phyloP scores from a whole-genome alignment of 2,797 vertebrate species.

The Nannoperca obscura region DNA sequence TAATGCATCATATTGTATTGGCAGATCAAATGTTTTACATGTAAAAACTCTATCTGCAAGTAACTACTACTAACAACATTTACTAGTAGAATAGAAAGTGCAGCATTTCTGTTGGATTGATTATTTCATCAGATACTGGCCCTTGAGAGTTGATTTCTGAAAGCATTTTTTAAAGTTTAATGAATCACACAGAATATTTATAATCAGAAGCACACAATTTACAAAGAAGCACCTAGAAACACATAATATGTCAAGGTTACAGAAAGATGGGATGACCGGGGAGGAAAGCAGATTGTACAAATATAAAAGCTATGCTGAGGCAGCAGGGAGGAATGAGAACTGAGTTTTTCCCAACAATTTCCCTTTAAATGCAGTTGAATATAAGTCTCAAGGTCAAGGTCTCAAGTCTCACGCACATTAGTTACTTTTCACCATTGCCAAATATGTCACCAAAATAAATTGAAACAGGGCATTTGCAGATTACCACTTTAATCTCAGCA shows the following conservation, averaged over 20 bases:
- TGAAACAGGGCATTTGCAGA: slow-evolving; percentile 57
- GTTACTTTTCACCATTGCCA: slow-evolving; percentile 30
- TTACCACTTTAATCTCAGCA: slow-evolving; percentile 66
- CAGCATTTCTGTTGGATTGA: not conserved
- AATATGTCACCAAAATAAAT: slow-evolving; percentile 54
- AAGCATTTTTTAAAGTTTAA: too few relatives aligned
- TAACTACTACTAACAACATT: not conserved
- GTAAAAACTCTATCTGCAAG: not conserved
- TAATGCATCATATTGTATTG: not conserved
- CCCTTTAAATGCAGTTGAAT: not conserved
- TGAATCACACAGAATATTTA: too few relatives aligned
- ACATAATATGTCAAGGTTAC: too few relatives aligned
- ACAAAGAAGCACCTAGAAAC: too few relatives aligned
- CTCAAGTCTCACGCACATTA: not conserved
- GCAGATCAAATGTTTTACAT: not conserved
- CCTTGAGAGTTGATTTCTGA: too few relatives aligned
- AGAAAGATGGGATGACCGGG: too few relatives aligned
- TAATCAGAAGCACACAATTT: too few relatives aligned
- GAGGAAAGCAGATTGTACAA: too few relatives aligned
- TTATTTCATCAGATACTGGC: too few relatives aligned
- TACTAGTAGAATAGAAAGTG: not conserved
- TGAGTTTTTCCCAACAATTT: too few relatives aligned
- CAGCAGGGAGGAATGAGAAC: too few relatives aligned
- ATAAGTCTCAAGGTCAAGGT: not conserved
- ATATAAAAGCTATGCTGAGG: too few relatives aligned